phyloP scores from a whole-genome alignment of 2,888 invertebrate species.

The Acrocyrtus sp. region DNA sequence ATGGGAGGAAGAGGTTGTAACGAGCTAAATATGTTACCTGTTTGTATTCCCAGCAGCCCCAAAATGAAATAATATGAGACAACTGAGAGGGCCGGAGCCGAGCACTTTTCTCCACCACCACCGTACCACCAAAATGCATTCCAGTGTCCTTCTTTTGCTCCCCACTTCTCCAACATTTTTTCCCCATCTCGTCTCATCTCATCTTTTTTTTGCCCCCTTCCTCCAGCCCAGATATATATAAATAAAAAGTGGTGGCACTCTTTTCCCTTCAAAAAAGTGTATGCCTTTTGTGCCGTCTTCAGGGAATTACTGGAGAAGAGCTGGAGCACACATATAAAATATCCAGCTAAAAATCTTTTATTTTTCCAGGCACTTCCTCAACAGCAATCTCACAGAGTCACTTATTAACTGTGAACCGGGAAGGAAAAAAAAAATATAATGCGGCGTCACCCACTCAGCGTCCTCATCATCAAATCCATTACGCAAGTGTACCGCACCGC shows the following conservation, averaged over 20 bases:
- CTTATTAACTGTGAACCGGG: neutral
- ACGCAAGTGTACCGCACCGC: neutral
- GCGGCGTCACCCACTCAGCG: neutral
- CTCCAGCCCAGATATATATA: neutral
- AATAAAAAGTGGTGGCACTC: neutral
- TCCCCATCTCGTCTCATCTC: no score
- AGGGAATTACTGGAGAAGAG: neutral
- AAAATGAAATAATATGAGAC: slow-evolving; percentile 51
- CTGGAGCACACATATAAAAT: neutral
- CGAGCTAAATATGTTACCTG: slow-evolving; percentile 39
- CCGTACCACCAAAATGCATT: slow-evolving; percentile 21
- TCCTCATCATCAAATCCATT: no score
- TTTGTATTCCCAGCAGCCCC: slow-evolving; percentile 45
- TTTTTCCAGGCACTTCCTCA: neutral
- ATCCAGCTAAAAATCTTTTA: neutral
- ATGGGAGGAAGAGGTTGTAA: slow-evolving; percentile 5
- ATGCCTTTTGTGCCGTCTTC: no score
- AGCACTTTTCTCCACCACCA: no score
- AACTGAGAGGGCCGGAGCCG: slow-evolving; percentile 19
- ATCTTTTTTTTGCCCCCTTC: neutral
- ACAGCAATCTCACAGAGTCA: neutral
- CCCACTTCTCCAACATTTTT: no score
- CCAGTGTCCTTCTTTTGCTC: no score
- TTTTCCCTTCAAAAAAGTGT: no score
- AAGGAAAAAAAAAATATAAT: neutral